Evolutionary conservation across 2,888 invertebrate species (phyloP), one percentile per base, ranked within the genome.

Genomic region (Epistrophe grossulariae): DNA sequence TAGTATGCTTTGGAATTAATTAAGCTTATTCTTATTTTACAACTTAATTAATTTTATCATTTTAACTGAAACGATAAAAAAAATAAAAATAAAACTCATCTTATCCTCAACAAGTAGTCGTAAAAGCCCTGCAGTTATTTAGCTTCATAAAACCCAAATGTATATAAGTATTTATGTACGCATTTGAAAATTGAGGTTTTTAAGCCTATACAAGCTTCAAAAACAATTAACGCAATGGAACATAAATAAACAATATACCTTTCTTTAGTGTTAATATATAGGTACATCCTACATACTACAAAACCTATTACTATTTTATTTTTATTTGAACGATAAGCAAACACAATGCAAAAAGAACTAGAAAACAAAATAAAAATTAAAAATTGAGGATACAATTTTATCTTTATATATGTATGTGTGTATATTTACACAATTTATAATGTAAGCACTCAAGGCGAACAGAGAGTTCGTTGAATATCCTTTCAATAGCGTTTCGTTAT

Each of bases 171-270:
- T 0, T 4, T 2, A 4, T 2, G 15, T n/a, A 64, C 64, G n/a
- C 13, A 38, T 28, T 24, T 38, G 38, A 15, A 17, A 9, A 55
- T 40, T 52, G 52, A 52, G 9, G 15, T 45, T 43, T 38, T 50
- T 45, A 64, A 55, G 13, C 38, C 48, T 38, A n/a, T n/a, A 17
- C 24, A 17, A 57, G 50, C 50, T 70, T 59, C 17, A 10, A 60
- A 59, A 70, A 52, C 28, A 78, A 78, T 60, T 52, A 70, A 60
- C 70, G 31, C 70, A 78, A 52, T 60, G 35, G 13, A 78, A 28
- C 17, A 59, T 43, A 50, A 59, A 60, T 52, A 48, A 70, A 70
- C 40, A n/a, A 52, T 60, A n/a, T 24, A 24, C 24, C 24, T 24
- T 24, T 24, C 24, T 24, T 24, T 24, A 24, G 1, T n/a, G n/a